Evolutionary conservation across 2,113 vertebrate species (phyloP).

Genomic region (Lophotis ruficrista): DNA sequence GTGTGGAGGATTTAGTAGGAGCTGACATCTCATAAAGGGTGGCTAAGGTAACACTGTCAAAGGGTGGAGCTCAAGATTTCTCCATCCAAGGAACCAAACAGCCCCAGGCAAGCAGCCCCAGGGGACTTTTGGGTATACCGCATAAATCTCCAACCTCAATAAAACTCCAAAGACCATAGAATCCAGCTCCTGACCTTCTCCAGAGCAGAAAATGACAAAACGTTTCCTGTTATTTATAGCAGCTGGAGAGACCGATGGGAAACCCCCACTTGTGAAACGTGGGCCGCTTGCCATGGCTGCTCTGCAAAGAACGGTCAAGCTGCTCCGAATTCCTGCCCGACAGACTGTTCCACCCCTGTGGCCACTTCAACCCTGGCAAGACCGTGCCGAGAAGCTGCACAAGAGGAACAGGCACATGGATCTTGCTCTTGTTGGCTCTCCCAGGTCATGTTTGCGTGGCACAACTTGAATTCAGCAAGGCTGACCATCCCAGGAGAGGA

Average conservation of each 20-base stretch:
- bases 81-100: neutral
- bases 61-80: conserved; percentile 1
- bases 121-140: neutral
- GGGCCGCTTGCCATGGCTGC: conserved; percentile 1
- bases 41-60: conserved; percentile 3
- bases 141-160: conserved; percentile 24
- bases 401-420: neutral
- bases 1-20: neutral
- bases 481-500: neutral
- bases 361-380: neutral
- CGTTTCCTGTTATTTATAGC: conserved; percentile 69
- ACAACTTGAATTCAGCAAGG: neutral
- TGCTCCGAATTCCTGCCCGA: neutral
- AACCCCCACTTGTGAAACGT: conserved; percentile 54
- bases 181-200: conserved; percentile 58
- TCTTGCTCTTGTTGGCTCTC: neutral
- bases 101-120: neutral
- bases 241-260: conserved; percentile 64
- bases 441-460: neutral
- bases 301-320: neutral
- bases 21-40: neutral
- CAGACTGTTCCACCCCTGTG: neutral
- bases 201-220: neutral
- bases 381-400: accelerated
- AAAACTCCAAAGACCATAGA: conserved; percentile 20